These are phyloP conservation scores for Bimastos eiseni DNA, from an alignment of 2,888 invertebrate species.

Conservation along the genomic window DNA sequence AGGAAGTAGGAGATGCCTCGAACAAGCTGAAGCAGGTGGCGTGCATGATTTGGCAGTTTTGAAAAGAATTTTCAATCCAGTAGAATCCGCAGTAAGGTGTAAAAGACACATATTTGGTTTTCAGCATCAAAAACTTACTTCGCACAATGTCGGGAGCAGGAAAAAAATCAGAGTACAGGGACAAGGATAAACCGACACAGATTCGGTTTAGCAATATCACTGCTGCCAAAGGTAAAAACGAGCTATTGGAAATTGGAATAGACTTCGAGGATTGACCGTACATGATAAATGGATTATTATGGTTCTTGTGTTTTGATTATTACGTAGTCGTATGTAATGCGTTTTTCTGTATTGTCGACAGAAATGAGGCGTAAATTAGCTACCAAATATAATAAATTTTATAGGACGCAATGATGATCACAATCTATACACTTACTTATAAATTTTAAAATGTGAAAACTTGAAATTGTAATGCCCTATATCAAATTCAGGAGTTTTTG, in stretches of 20 bases:
- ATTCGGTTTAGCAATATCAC: constrained; percentile 92
- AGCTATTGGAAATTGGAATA: background rate
- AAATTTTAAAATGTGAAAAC: no score
- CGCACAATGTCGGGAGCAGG: constrained; percentile 14
- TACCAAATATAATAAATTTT: no score
- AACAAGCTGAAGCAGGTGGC: background rate
- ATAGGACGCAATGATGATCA: no score
- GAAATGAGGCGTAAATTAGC: no score
- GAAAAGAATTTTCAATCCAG: background rate
- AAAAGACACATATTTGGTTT: background rate
- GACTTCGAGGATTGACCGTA: background rate
- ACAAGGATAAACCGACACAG: constrained; percentile 82
- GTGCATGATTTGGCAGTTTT: background rate
- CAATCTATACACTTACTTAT: no score
- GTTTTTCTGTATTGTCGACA: no score
- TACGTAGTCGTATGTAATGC: background rate
- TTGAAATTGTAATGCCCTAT: no score
- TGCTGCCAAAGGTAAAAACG: constrained; percentile 90
- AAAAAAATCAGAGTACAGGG: constrained; percentile 58
- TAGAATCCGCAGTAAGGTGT: background rate
- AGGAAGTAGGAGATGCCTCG: background rate
- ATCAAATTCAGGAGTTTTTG: no score
- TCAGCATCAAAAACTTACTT: background rate
- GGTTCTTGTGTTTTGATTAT: background rate
- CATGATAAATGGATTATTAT: background rate